Evolutionary conservation across 2,888 invertebrate genomes (phyloP).

Genomic region (Tipula vernalis): DNA sequence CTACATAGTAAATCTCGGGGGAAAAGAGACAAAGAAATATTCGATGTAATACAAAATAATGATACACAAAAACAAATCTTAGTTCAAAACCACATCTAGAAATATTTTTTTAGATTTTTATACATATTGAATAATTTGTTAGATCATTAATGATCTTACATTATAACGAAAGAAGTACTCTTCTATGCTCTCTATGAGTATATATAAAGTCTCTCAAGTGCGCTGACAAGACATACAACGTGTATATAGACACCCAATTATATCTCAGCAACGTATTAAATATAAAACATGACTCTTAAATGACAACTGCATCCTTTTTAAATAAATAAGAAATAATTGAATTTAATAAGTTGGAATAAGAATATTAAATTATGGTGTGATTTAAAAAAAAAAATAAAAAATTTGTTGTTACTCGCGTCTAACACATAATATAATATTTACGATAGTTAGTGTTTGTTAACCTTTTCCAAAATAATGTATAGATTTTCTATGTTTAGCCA

Average conservation of each 20-base stretch:
- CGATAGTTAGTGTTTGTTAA: neutral
- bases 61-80: neutral
- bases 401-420: neutral
- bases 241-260: neutral
- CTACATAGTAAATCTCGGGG: neutral
- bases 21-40: neutral
- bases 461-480: neutral
- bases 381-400: neutral
- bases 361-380: neutral
- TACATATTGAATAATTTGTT: neutral
- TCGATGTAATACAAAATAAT: neutral
- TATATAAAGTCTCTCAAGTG: neutral
- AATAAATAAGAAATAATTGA: slow-evolving; percentile 4
- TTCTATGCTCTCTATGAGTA: neutral
- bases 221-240: neutral
- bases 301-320: slow-evolving; percentile 9
- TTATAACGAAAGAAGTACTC: neutral
- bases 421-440: neutral
- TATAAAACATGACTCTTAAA: neutral
- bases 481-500: neutral
- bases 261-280: neutral
- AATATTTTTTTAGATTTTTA: neutral
- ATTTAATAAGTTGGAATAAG: neutral
- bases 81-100: neutral
- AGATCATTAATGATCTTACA: neutral